Evolutionary conservation across 92 coral and sea anemone genomes (phyloP), one percentile per base, ranked within the genome.

Genomic region (Umimayanthus kanabou): DNA sequence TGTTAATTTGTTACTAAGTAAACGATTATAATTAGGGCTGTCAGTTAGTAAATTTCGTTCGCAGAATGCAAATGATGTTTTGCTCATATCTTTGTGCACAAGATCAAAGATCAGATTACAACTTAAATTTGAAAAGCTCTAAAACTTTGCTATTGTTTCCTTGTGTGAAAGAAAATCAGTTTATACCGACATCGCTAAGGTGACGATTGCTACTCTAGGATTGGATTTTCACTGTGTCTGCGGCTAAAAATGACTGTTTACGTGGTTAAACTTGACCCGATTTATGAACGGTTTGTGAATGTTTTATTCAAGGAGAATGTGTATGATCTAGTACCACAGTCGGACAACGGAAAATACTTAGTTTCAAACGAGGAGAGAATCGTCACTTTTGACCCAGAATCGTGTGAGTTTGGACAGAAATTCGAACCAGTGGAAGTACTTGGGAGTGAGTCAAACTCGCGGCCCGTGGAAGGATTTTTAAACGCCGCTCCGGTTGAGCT

Each of bases 1-100:
- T 61, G 26, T 81, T 81, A 81, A 66, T 81, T 39, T 40, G 76
- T 42, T 40, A 83, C 67, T 81, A 8, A 81, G 85, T 70, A 81
- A 66, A 64, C 72, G 11, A 65, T 65, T 42, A 39, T 66, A 45
- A 81, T 81, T 23, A n/a, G 61, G 28, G 78, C 79, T 83, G 87
- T 83, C 87, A 83, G 43, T 83, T 69, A 83, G 39, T 4, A 61
- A 37, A 9, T 82, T 33, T 82, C 86, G 43, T 43, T 69, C 69
- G 64, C 86, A 82, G 40, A 83, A 83, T 83, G 77, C 87, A 83
- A 83, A 83, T 70, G 20, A 40, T 9, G 45, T 80, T 39, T 80
- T 80, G 49, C 26, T 39, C 84, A 11, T 26, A 66, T 29, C 61
- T 53, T 80, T 80, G 29, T 80, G 43, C 9, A 39, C 58, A 26